Evolutionary conservation across 2,888 invertebrate genomes (phyloP).

Genomic region (Xanthorhoe designata): DNA sequence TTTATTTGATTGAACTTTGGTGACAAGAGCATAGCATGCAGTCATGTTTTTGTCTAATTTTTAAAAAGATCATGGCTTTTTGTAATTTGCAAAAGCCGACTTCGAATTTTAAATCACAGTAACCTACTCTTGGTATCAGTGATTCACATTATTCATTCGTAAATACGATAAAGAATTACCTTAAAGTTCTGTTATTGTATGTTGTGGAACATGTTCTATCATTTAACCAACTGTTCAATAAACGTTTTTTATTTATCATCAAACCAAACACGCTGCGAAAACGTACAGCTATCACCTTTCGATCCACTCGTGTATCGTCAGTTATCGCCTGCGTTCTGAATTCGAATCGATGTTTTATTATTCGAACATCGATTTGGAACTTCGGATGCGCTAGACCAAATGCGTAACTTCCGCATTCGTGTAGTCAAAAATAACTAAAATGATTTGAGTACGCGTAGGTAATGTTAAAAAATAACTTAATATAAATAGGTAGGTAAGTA

Average conservation of each 20-base stretch:
- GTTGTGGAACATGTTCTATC: conserved; percentile 12
- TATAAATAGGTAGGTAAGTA: too few species aligned
- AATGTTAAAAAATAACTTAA: too few species aligned
- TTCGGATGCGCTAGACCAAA: conserved; percentile 64
- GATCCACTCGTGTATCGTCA: conserved; percentile 41
- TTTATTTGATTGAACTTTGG: neutral
- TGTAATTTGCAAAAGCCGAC: neutral
- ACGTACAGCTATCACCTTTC: conserved; percentile 24
- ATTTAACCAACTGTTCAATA: conserved; percentile 21
- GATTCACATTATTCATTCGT: too few species aligned
- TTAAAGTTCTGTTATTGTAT: neutral
- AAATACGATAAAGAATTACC: neutral
- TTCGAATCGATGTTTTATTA: conserved; percentile 60
- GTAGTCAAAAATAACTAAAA: conserved; percentile 43
- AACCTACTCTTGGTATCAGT: too few species aligned
- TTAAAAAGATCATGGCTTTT: neutral
- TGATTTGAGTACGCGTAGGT: neutral
- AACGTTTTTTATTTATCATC: conserved; percentile 36
- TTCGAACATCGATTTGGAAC: conserved; percentile 55
- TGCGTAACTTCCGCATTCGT: conserved; percentile 59
- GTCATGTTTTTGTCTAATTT: neutral
- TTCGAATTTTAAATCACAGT: neutral
- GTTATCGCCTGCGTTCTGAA: conserved; percentile 47
- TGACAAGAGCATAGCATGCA: neutral
- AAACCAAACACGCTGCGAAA: conserved; percentile 29